Conservation (phyloP, 1,140 invertebrate genomes). For the Drosophila eugracilis region DNA sequence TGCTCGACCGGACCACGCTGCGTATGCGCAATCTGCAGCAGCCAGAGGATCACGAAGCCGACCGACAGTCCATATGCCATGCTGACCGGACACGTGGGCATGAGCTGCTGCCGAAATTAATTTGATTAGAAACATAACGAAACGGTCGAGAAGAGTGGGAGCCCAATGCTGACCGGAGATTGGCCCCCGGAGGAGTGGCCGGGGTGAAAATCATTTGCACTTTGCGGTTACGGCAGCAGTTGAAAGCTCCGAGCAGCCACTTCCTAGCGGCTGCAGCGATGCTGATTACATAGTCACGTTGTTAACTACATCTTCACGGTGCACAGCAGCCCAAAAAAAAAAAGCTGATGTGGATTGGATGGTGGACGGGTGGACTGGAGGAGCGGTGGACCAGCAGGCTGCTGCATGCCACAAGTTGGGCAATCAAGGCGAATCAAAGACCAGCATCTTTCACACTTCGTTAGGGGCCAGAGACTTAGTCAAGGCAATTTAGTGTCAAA, state of each 20-base stretch:
- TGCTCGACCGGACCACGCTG: constrained; percentile 45
- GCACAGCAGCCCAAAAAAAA: constrained; percentile 38
- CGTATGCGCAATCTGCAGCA: constrained; percentile 63
- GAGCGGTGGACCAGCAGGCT: constrained; percentile 31
- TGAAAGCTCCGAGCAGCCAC: constrained; percentile 49
- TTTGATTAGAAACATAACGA: constrained; percentile 76
- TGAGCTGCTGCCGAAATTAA: constrained; percentile 72
- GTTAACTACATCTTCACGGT: constrained; percentile 82
- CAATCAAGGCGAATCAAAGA: constrained; percentile 74
- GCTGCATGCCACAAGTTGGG: constrained; percentile 63
- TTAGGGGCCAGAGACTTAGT: constrained; percentile 65
- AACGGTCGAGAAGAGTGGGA: constrained; percentile 28
- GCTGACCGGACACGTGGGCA: constrained; percentile 49
- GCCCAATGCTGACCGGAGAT: constrained; percentile 18
- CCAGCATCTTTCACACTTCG: constrained; percentile 81
- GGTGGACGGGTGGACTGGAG: constrained; percentile 44
- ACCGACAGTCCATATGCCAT: constrained; percentile 37
- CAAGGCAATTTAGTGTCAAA: constrained; percentile 79
- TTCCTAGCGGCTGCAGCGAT: constrained; percentile 65
- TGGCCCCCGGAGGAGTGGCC: constrained; percentile 28
- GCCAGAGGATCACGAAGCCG: constrained; percentile 14
- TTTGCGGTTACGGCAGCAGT: constrained; percentile 39
- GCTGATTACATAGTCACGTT: constrained; percentile 82
- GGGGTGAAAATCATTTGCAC: constrained; percentile 65
- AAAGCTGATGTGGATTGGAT: constrained; percentile 65